A percentile compares a stretch with the other conserved stretches of the same genome.
These are phyloP conservation scores for Sphyrna mokarran DNA, from an alignment of 2,113 vertebrate genomes.

Conservation along the genomic window DNA sequence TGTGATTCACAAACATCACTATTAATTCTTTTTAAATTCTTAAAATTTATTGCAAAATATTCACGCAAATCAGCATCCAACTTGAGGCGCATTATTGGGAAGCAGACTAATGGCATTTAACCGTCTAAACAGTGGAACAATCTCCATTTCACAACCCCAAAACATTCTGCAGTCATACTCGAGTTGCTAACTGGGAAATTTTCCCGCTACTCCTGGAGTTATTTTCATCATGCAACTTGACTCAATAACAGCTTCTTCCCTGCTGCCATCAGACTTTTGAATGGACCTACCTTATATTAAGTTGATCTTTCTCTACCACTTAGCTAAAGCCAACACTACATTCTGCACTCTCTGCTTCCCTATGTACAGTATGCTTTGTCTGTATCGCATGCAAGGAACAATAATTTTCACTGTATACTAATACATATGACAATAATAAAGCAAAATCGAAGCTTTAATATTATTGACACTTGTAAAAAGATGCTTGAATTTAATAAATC, in stretches of 20 bases:
- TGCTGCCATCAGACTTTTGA: too few relatives aligned
- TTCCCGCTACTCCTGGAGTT: not conserved
- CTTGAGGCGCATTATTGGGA: conserved; percentile 45
- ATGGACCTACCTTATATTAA: too few relatives aligned
- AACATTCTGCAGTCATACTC: not conserved
- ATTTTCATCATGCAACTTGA: not conserved
- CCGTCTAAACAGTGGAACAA: not conserved
- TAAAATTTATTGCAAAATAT: conserved; percentile 45
- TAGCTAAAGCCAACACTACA: too few relatives aligned
- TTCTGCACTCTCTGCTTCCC: too few relatives aligned
- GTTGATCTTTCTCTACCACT: too few relatives aligned
- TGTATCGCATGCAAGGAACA: too few relatives aligned
- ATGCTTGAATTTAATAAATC: not conserved
- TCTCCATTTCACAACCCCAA: not conserved
- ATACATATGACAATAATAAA: too few relatives aligned
- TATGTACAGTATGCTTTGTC: too few relatives aligned
- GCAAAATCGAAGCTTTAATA: not conserved
- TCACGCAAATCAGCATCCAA: conserved; percentile 43
- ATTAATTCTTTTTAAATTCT: conserved; percentile 28
- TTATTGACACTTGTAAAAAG: not conserved
- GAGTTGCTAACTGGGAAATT: not conserved
- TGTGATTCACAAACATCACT: conserved; percentile 49
- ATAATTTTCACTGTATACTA: too few relatives aligned
- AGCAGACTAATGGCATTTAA: conserved; percentile 52
- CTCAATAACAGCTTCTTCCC: too few relatives aligned